Conservation (phyloP, 2,888 invertebrate species). For the Bruchidius siliquastri region DNA sequence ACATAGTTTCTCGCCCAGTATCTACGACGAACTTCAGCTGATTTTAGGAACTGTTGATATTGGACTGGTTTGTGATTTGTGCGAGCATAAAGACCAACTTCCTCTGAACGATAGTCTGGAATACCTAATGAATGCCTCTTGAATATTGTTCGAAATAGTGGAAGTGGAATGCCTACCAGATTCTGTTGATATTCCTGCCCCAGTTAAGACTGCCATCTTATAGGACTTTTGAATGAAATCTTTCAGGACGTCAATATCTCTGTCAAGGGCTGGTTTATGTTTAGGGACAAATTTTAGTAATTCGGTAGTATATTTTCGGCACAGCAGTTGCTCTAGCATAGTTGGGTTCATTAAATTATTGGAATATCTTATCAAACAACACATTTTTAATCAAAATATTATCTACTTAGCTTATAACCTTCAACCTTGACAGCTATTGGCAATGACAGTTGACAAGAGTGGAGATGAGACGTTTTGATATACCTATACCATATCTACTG, state of each 20-base stretch:
- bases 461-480: too few species aligned
- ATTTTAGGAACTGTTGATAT: conserved; percentile 77
- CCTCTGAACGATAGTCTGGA: conserved; percentile 90
- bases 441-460: too few species aligned
- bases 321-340: neutral
- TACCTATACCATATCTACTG: too few species aligned
- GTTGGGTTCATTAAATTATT: neutral
- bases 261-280: conserved; percentile 59
- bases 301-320: conserved; percentile 12
- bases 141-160: neutral
- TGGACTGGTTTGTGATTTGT: conserved; percentile 80
- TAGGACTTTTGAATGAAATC: conserved; percentile 55
- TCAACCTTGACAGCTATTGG: too few species aligned
- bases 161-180: conserved; percentile 56
- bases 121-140: conserved; percentile 59
- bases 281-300: conserved; percentile 62
- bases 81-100: conserved; percentile 86
- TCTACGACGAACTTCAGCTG: conserved; percentile 62
- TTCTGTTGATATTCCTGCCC: conserved; percentile 96
- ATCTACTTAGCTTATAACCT: too few species aligned
- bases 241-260: conserved; percentile 56
- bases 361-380: too few species aligned
- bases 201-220: conserved; percentile 72
- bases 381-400: too few species aligned
- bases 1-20: conserved; percentile 97